Conservation (phyloP, 2,888 invertebrate species). For the Platycheirus albimanus region DNA sequence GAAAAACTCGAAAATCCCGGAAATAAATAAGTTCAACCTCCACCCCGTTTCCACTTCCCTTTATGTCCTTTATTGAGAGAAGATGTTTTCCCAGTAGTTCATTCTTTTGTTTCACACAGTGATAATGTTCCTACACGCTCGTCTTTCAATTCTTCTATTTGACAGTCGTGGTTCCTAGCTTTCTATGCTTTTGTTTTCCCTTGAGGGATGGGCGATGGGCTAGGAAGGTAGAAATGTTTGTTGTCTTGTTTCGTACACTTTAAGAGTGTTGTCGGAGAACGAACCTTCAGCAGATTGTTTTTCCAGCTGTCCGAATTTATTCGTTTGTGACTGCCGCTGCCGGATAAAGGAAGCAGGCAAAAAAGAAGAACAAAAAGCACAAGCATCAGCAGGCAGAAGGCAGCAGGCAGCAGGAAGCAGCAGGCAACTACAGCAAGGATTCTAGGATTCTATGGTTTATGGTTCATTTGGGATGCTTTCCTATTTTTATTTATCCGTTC, state of each 20-base stretch:
- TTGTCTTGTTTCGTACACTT: conserved; percentile 9
- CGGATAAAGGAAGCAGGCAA: conserved; percentile 11
- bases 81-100: conserved; percentile 24
- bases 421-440: too few relatives aligned
- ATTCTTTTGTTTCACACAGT: conserved; percentile 49
- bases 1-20: conserved; percentile 44
- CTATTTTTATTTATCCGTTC: conserved; percentile 62
- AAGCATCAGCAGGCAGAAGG: too few relatives aligned
- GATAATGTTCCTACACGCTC: conserved; percentile 39
- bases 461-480: conserved; percentile 39
- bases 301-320: conserved; percentile 70
- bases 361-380: conserved; percentile 16
- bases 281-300: conserved; percentile 60
- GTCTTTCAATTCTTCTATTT: conserved; percentile 26
- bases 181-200: background rate
- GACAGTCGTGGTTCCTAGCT: conserved; percentile 6
- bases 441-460: conserved; percentile 24
- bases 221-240: too few relatives aligned
- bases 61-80: conserved; percentile 16
- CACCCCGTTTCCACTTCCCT: too few relatives aligned
- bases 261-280: too few relatives aligned
- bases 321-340: conserved; percentile 61
- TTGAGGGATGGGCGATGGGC: background rate
- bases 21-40: conserved; percentile 61
- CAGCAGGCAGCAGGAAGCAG: too few relatives aligned